Conservation (phyloP, 2,888 invertebrate species). For the Dryadula phaetusa region DNA sequence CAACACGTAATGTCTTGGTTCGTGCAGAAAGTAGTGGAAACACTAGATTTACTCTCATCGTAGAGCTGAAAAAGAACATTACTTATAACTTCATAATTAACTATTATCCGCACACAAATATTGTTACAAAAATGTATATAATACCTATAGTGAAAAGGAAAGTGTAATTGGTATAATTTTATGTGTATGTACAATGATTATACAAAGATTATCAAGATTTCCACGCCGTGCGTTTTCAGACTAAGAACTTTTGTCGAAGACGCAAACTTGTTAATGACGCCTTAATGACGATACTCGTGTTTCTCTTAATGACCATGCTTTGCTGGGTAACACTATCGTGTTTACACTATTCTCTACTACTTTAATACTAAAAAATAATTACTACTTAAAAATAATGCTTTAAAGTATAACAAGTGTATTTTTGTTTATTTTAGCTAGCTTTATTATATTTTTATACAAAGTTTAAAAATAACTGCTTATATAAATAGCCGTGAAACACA, state of each 20-base stretch:
- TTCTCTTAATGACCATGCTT: constrained; percentile 36
- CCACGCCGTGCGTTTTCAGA: constrained; percentile 44
- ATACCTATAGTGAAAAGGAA: background rate
- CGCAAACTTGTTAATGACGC: constrained; percentile 41
- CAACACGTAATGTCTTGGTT: too few species aligned
- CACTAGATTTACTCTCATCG: too few species aligned
- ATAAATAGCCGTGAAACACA: background rate
- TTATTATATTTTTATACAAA: background rate
- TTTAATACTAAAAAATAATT: too few species aligned
- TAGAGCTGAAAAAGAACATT: too few species aligned
- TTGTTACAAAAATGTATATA: background rate
- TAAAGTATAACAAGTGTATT: background rate
- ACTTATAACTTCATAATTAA: too few species aligned
- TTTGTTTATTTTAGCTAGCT: too few species aligned
- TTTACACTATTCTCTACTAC: constrained; percentile 8
- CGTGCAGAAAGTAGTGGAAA: too few species aligned
- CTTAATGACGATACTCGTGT: constrained; percentile 41
- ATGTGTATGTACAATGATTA: constrained; percentile 16
- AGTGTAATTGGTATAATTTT: constrained; percentile 6
- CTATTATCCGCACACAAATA: too few species aligned
- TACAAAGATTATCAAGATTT: constrained; percentile 40
- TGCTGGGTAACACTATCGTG: constrained; percentile 14
- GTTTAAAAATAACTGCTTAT: background rate
- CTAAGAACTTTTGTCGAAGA: constrained; percentile 41
- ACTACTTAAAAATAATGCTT: background rate